Evolutionary conservation across 2,797 vertebrate species (phyloP), one percentile per base, ranked within the genome.

Genomic region (Eulemur coronatus): DNA sequence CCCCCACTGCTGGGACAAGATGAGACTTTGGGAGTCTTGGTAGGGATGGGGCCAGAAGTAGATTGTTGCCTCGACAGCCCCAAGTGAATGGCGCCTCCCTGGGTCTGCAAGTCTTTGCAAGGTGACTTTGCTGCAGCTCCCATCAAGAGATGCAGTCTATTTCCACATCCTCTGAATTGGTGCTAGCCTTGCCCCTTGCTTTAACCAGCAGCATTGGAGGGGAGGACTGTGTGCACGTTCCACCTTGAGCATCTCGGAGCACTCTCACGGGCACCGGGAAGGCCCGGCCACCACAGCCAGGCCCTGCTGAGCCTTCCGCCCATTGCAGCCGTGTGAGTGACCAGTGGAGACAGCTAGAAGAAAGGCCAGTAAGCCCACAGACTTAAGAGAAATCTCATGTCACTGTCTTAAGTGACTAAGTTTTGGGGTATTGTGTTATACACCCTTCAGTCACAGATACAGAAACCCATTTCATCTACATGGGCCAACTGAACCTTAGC

Each of bases 41-140:
- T 7, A 57, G 14, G 61, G 26, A n/a, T 5, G 52, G 26, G 30
- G 24, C 18, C 4, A n/a, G 43, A 57, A 48, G 30, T 9, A 22
- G 43, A 18, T 35, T 41, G 0, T 1, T 63, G 26, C 26, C 8
- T 26, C 22, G 11, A 17, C 26, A 46, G 24, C 26, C 20, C 33
- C 57, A 0, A 10, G 26, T 9, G 1, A 63, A n/a, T n/a, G 38
- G 13, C 2, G 18, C 7, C 22, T 52, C 52, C 8, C 2, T 18
- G 11, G 2, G 22, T 61, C 52, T 55, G 18, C 24, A 24, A 12
- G 6, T 35, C 8, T 86, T 38, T 61, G 41, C 50, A 79, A 61
- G 38, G 52, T 33, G 65, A 41, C 55, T 52, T 63, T 38, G 38
- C n/a, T 28, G n/a, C n/a, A 59, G 33, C 41, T 79, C 5, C 4